Percentiles rank a stretch among this genome's conserved stretches.
Conservation (phyloP, 2,888 invertebrate species). For the Cosmopolites sordidus region DNA sequence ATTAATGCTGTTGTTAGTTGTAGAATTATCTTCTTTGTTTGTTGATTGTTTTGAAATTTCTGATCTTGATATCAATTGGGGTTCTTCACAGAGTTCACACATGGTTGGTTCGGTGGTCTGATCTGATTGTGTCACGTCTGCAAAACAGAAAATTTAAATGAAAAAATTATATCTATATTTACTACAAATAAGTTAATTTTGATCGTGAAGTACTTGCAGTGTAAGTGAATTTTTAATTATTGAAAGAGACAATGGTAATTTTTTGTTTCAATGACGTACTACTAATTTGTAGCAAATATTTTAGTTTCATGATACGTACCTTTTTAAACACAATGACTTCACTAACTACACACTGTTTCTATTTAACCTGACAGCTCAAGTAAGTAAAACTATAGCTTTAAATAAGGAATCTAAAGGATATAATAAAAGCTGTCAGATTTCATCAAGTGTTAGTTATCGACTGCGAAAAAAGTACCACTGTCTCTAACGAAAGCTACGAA, state of each 20-base stretch:
- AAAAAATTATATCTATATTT: neutral
- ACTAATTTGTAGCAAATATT: neutral
- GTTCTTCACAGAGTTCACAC: neutral
- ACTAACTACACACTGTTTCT: neutral
- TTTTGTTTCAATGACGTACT: neutral
- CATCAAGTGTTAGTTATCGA: too few relatives aligned
- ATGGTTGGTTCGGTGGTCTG: neutral
- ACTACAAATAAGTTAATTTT: too few relatives aligned
- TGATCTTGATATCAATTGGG: too few relatives aligned
- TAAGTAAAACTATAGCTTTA: constrained; percentile 8
- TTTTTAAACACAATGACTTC: neutral
- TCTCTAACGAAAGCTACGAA: neutral
- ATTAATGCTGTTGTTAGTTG: too few relatives aligned
- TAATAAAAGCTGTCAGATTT: constrained; percentile 6
- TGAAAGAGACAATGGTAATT: neutral
- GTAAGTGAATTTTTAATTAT: neutral
- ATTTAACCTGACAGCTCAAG: constrained; percentile 2
- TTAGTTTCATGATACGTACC: neutral
- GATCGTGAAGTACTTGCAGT: too few relatives aligned
- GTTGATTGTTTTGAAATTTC: too few relatives aligned
- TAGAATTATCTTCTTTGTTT: too few relatives aligned
- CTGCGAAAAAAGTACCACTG: neutral
- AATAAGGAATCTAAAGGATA: constrained; percentile 17
- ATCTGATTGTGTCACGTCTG: neutral
- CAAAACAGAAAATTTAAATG: neutral